A percentile compares a stretch with the other conserved stretches of the same genome.
These are phyloP conservation scores for Henricia sp. DNA, from an alignment of 53 echinoderm and acorn worm genomes.

Conservation along the genomic window DNA sequence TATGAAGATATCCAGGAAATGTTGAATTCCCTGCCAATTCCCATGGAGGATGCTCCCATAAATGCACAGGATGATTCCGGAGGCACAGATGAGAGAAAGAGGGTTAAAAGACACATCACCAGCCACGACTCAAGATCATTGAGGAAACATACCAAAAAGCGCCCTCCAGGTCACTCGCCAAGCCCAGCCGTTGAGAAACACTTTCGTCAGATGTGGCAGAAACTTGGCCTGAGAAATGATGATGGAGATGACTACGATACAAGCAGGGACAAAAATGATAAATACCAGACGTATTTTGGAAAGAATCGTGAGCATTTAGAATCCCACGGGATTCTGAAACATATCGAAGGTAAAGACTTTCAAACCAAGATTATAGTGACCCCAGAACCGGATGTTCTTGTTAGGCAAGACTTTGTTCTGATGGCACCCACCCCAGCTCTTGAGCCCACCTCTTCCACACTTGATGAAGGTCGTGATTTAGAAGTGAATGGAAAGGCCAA, in stretches of 20 bases:
- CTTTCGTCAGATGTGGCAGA: constrained; percentile 25
- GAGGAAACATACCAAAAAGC: background rate
- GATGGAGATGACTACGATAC: background rate
- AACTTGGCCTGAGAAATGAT: background rate
- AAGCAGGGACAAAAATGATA: background rate
- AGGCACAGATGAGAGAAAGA: too few species aligned
- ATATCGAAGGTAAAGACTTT: background rate
- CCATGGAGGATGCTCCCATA: background rate
- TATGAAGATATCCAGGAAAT: background rate
- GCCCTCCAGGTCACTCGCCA: background rate
- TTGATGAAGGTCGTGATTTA: too few species aligned
- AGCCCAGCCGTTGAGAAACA: background rate
- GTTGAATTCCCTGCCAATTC: background rate
- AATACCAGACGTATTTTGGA: background rate
- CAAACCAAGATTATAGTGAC: constrained; percentile 20
- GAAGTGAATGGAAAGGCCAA: too few species aligned
- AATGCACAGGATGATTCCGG: background rate
- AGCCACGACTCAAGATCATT: background rate
- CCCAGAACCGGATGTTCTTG: constrained; percentile 12
- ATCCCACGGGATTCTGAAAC: background rate
- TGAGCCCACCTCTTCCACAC: background rate
- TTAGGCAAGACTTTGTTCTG: constrained; percentile 5
- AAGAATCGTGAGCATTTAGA: background rate
- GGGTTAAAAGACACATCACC: background rate
- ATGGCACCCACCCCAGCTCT: background rate